A percentile compares a stretch with the other conserved stretches of the same genome.
phyloP scores from a whole-genome alignment of 2,888 invertebrate genomes.

The Epinotia ramella region DNA sequence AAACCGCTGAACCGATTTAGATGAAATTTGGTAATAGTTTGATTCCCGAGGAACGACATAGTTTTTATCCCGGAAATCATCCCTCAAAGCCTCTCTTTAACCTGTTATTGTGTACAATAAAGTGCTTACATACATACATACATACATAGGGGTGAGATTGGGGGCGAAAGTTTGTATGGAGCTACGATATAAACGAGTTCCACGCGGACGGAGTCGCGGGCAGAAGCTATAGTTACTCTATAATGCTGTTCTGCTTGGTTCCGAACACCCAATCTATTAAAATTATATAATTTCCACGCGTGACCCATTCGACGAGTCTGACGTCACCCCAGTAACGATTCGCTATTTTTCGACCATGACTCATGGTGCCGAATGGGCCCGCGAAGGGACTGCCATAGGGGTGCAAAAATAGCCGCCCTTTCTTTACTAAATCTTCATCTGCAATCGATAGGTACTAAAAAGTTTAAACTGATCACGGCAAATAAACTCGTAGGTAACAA shows the following conservation, averaged over 20 bases:
- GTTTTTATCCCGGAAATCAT: too few relatives aligned
- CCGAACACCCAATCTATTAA: constrained; percentile 15
- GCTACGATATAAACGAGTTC: too few relatives aligned
- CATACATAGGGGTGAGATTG: too few relatives aligned
- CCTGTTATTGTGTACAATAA: too few relatives aligned
- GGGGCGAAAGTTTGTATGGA: too few relatives aligned
- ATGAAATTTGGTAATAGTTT: too few relatives aligned
- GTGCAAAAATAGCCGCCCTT: constrained; percentile 31
- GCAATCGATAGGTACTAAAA: background rate
- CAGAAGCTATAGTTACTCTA: too few relatives aligned
- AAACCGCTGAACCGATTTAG: too few relatives aligned
- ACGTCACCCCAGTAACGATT: constrained; percentile 48
- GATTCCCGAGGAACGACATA: too few relatives aligned
- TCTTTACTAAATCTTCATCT: constrained; percentile 17
- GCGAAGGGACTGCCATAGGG: constrained; percentile 28
- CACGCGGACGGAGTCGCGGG: too few relatives aligned
- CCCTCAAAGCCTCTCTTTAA: too few relatives aligned
- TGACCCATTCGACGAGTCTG: constrained; percentile 49
- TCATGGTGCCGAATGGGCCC: constrained; percentile 46
- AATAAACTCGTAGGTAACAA: background rate
- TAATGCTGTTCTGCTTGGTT: background rate
- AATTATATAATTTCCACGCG: constrained; percentile 43
- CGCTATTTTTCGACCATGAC: constrained; percentile 46
- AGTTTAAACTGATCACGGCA: constrained; percentile 2
- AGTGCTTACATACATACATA: too few relatives aligned